Conservation (phyloP, 2,888 invertebrate genomes). For the Apodemia zela region DNA sequence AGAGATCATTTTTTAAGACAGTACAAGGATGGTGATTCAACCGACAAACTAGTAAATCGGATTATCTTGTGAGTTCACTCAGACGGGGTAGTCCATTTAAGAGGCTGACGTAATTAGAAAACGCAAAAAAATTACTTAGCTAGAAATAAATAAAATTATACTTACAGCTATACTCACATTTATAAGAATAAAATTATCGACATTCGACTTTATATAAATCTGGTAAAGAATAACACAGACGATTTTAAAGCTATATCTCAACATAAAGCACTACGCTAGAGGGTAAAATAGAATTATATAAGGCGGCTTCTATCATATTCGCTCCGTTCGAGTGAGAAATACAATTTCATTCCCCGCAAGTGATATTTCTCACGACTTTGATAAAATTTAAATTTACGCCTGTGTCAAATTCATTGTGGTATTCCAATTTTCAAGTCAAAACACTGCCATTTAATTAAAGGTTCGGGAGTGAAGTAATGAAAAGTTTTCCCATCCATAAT, state of each 20-base stretch:
- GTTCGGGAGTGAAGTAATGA: not conserved
- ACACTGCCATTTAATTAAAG: conserved; percentile 3
- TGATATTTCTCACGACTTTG: conserved; percentile 28
- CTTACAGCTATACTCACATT: too few species aligned
- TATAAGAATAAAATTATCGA: not conserved
- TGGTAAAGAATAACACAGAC: not conserved
- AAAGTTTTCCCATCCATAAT: conserved; percentile 1
- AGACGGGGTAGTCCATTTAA: too few species aligned
- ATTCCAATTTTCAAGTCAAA: conserved; percentile 30
- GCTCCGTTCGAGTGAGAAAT: conserved; percentile 32
- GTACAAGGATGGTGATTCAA: too few species aligned
- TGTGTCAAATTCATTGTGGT: conserved; percentile 27
- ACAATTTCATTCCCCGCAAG: conserved; percentile 30
- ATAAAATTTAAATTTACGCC: conserved; percentile 35
- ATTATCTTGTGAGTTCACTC: too few species aligned
- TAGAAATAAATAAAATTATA: too few species aligned
- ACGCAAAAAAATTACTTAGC: too few species aligned
- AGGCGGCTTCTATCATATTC: conserved; percentile 29
- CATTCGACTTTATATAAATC: not conserved
- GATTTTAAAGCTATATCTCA: conserved; percentile 3
- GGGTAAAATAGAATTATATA: conserved; percentile 25
- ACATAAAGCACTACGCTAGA: conserved; percentile 5
- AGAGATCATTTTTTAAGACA: too few species aligned
- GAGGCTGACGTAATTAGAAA: too few species aligned
- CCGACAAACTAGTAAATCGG: too few species aligned